These are phyloP conservation scores for Pollenia angustigena DNA, from an alignment of 2,888 invertebrate genomes.

Conservation along the genomic window DNA sequence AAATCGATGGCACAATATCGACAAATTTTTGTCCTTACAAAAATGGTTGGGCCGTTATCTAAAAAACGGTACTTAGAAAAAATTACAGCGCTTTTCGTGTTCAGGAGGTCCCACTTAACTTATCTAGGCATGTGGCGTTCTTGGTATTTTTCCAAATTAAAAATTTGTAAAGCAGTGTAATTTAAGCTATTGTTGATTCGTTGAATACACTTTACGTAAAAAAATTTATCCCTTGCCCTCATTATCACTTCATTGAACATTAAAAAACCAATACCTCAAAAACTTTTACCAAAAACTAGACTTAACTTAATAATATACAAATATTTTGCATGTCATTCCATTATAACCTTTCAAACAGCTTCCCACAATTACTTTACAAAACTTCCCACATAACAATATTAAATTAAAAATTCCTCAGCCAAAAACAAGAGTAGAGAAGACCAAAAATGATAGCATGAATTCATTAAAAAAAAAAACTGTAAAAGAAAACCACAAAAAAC, in stretches of 20 bases:
- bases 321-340: constrained; percentile 51
- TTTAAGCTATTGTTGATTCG: not conserved
- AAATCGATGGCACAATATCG: no score
- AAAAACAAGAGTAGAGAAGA: not conserved
- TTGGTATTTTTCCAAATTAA: no score
- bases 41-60: no score
- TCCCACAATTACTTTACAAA: constrained; percentile 46
- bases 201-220: not conserved
- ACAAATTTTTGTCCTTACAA: no score
- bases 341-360: constrained; percentile 52
- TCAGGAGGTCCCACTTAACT: no score
- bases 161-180: no score
- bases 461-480: constrained; percentile 14
- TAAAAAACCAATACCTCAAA: not conserved
- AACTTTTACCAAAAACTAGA: constrained; percentile 36
- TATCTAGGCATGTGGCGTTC: no score
- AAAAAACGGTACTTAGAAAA: no score
- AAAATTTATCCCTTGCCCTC: not conserved
- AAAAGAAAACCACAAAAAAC: constrained; percentile 32
- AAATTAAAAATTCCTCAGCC: constrained; percentile 30
- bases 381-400: constrained; percentile 56
- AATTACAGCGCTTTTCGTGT: no score
- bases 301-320: not conserved
- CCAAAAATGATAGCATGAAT: constrained; percentile 8
- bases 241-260: constrained; percentile 1